Evolutionary conservation across 2,113 vertebrate genomes (phyloP).

Genomic region (Peromyscus maniculatus): DNA sequence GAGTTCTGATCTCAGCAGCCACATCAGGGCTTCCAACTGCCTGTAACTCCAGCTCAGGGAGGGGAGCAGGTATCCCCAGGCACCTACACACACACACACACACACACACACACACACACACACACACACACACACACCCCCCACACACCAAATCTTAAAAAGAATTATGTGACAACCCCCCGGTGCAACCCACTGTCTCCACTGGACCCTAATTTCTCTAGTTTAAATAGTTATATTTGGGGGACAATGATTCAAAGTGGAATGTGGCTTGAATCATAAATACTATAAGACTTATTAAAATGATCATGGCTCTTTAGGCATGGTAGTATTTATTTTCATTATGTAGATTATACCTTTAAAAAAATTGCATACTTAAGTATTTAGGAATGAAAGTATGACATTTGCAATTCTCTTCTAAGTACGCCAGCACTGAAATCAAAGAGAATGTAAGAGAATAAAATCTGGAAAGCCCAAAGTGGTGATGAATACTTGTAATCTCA

Average conservation of each 20-base stretch:
- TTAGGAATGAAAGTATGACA: background rate
- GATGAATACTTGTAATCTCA: background rate
- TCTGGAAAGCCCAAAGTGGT: background rate
- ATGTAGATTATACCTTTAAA: background rate
- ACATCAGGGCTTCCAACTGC: background rate
- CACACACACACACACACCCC: background rate
- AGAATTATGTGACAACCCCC: background rate
- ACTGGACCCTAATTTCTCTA: background rate
- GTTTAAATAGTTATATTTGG: background rate
- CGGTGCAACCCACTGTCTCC: background rate
- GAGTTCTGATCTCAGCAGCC: background rate
- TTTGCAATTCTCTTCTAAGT: background rate
- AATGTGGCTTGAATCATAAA: background rate
- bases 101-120: too few relatives aligned
- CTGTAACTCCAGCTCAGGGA: background rate
- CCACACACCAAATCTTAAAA: background rate
- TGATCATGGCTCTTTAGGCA: background rate
- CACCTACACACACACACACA: background rate
- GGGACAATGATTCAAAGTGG: background rate
- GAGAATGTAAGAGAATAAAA: constrained; percentile 1
- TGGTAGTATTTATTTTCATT: background rate
- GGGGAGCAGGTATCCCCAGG: background rate
- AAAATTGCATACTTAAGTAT: background rate
- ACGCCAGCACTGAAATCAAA: background rate
- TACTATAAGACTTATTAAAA: background rate